A percentile compares a stretch with the other conserved stretches of the same genome.
Evolutionary conservation across 2,113 vertebrate genomes (phyloP).

Genomic region (Podocnemis expansa): DNA sequence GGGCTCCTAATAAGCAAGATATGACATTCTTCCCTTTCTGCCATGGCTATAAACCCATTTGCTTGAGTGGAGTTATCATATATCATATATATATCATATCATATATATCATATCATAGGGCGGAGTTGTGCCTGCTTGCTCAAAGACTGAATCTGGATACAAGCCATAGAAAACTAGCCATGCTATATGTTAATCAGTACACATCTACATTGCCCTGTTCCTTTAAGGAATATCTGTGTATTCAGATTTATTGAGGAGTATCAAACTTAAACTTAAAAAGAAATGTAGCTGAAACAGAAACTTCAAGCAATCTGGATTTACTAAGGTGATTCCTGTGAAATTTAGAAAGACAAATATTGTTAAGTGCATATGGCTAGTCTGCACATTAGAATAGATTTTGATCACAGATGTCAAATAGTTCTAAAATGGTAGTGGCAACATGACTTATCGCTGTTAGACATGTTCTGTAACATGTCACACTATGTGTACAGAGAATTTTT

Average conservation of each 20-base stretch:
- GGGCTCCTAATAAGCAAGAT: not conserved
- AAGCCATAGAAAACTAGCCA: not conserved
- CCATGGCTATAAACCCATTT: not conserved
- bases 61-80: not conserved
- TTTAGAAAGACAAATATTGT: not conserved
- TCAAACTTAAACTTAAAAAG: not conserved
- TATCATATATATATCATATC: too few relatives aligned
- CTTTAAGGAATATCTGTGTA: not conserved
- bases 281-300: not conserved
- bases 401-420: not conserved
- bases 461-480: not conserved
- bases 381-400: not conserved
- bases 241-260: not conserved
- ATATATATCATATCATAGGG: too few relatives aligned
- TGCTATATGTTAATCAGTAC: not conserved
- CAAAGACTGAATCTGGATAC: not conserved
- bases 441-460: not conserved
- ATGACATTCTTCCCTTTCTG: not conserved
- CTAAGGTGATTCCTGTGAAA: not conserved
- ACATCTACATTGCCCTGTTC: not conserved
- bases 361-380: not conserved
- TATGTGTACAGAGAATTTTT: not conserved
- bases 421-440: not conserved
- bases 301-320: not conserved
- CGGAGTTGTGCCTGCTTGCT: not conserved